A percentile compares a stretch with the other conserved stretches of the same genome.
phyloP scores from a whole-genome alignment of 2,888 invertebrate genomes.

The Escarpia spicata region DNA sequence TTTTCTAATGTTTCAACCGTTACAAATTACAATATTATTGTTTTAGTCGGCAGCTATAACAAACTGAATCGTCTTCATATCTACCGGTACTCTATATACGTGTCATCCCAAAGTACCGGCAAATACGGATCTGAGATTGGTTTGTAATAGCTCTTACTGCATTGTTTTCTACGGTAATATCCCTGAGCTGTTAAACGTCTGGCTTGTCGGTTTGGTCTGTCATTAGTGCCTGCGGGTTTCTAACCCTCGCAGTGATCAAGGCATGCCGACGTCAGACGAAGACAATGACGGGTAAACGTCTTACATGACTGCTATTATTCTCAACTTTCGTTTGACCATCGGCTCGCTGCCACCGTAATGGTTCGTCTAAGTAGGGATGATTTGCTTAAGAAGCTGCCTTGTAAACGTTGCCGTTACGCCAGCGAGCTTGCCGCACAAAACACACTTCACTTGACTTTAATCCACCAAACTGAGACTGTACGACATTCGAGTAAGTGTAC shows the following conservation, averaged over 20 bases:
- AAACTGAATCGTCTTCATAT: background rate
- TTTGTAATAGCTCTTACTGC: background rate
- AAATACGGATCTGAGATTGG: background rate
- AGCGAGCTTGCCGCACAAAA: background rate
- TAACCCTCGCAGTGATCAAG: constrained; percentile 1
- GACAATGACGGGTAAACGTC: background rate
- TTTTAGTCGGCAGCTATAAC: background rate
- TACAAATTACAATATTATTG: too few species aligned
- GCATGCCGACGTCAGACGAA: constrained; percentile 8
- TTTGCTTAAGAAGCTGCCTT: background rate
- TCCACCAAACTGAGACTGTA: background rate
- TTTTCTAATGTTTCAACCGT: too few species aligned
- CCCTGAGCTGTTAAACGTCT: background rate
- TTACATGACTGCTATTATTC: background rate
- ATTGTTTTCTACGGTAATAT: background rate
- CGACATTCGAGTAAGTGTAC: background rate
- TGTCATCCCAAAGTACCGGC: background rate
- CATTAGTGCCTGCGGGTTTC: constrained; percentile 16
- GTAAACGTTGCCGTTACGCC: constrained; percentile 13
- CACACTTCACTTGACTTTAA: background rate
- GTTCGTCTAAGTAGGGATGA: background rate
- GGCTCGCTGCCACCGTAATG: background rate
- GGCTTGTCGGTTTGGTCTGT: background rate
- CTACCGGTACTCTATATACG: background rate
- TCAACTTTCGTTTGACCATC: background rate